Conservation (phyloP, 2,888 invertebrate genomes). For the Ormyrus rosae region DNA sequence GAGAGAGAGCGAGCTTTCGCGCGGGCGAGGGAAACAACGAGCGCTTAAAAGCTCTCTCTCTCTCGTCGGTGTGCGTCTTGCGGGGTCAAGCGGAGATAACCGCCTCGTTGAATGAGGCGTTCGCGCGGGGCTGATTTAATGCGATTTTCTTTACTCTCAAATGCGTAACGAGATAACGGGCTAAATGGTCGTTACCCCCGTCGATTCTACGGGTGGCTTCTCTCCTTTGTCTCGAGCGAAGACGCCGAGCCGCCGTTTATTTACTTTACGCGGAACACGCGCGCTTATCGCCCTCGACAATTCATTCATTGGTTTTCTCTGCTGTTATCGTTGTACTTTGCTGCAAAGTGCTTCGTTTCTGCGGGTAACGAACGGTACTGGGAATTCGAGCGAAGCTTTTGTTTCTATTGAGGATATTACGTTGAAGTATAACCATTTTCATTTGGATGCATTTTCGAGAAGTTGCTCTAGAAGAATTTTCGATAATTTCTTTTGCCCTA, state of each 20-base stretch:
- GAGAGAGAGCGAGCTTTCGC: not conserved
- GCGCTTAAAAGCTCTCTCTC: too few relatives aligned
- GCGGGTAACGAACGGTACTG: too few relatives aligned
- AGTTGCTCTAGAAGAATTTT: too few relatives aligned
- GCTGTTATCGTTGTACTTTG: constrained; percentile 10
- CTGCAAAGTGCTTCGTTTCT: constrained; percentile 4
- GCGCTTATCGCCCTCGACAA: constrained; percentile 30
- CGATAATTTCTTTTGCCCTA: too few relatives aligned
- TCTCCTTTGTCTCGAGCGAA: constrained; percentile 33
- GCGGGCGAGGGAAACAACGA: not conserved
- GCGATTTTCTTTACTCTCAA: constrained; percentile 41
- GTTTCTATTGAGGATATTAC: too few relatives aligned
- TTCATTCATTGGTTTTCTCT: constrained; percentile 40
- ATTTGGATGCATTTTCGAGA: too few relatives aligned
- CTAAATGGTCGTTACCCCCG: constrained; percentile 43
- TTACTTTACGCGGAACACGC: constrained; percentile 15
- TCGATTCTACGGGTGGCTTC: constrained; percentile 6
- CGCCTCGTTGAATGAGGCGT: constrained; percentile 2
- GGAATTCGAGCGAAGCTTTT: too few relatives aligned
- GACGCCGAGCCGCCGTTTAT: constrained; percentile 1
- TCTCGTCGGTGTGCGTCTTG: not conserved
- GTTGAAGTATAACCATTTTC: too few relatives aligned
- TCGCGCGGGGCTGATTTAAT: constrained; percentile 39
- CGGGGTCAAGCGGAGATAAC: constrained; percentile 40
- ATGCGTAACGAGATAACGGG: constrained; percentile 45